Conservation (phyloP, 2,113 vertebrate species). For the Gymnocephalus cernua region DNA sequence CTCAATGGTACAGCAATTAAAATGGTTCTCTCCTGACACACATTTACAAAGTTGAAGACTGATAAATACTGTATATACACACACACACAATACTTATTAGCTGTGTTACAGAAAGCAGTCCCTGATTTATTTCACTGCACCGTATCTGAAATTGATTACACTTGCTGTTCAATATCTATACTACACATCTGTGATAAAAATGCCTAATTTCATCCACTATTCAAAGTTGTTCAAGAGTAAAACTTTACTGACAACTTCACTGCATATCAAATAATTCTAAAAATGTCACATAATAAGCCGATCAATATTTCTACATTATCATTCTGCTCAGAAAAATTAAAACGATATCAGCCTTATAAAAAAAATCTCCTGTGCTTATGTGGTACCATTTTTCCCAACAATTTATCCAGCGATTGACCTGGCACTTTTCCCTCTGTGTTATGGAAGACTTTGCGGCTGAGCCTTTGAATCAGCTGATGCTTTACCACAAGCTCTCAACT, state of each 20-base stretch:
- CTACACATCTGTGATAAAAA: neutral
- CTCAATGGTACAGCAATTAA: neutral
- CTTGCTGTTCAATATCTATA: neutral
- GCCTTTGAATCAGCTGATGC: conserved; percentile 83
- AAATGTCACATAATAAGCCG: conserved; percentile 42
- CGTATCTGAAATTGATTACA: neutral
- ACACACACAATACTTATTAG: neutral
- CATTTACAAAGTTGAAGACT: conserved; percentile 1
- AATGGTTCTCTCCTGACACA: neutral
- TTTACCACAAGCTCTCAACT: conserved; percentile 80
- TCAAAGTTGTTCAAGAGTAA: neutral
- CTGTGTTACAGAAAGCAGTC: neutral
- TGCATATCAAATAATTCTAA: conserved; percentile 55
- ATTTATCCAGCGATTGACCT: conserved; percentile 78
- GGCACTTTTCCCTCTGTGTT: conserved; percentile 76
- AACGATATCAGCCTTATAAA: conserved; percentile 60
- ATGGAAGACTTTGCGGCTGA: conserved; percentile 79
- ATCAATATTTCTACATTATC: conserved; percentile 62
- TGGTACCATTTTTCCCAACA: conserved; percentile 55
- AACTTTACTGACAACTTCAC: conserved; percentile 3
- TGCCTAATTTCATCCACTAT: neutral
- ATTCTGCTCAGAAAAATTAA: conserved; percentile 73
- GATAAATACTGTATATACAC: neutral
- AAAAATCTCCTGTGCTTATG: conserved; percentile 64
- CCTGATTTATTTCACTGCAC: neutral